Evolutionary conservation across 2,888 invertebrate species (phyloP), one percentile per base, ranked within the genome.

Genomic region (Melolontha melolontha): DNA sequence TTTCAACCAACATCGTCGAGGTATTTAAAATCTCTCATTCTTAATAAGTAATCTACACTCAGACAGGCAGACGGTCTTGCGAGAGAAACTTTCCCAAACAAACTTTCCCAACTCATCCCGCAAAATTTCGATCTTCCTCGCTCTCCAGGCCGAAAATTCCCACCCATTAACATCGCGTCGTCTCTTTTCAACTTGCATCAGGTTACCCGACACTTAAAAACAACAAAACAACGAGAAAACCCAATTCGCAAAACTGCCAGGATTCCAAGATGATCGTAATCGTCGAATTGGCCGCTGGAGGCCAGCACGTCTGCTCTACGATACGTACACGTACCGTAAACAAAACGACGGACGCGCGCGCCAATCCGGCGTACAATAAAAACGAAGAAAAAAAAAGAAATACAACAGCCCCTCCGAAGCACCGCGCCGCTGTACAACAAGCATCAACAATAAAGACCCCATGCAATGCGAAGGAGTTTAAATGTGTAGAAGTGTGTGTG

Each of bases 61-160:
- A 34, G 34, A 34, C 34, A 34, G 34, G 34, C 59, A 59, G 59
- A 59, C 59, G 41, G 59, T 59, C 59, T 59, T 29, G 14, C 34
- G 34, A 34, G 34, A 34, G 34, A 59, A 59, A 59, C 44, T 59
- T 59, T 59, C 44, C 47, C 47, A 5, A 57, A 57, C 42, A 57
- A 57, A 57, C 27, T 59, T 59, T 47, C 44, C 59, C 59, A 34
- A 22, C 44, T 29, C 44, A 44, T 34, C 22, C 12, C 59, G 44
- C n/a, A 14, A n/a, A 14, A 34, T 34, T 22, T 34, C 34, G 29
- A 7, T 22, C 55, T 17, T 17, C 55, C 34, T 10, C 10, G 34
- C 1, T 10, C 10, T 6, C 34, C 34, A 6, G 1, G 2, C 34
- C 34, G 10, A 34, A 34, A 34, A 34, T 34, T 34, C 34, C 34